Conservation (phyloP, 2,797 vertebrate genomes). For the Syncerus caffer region DNA sequence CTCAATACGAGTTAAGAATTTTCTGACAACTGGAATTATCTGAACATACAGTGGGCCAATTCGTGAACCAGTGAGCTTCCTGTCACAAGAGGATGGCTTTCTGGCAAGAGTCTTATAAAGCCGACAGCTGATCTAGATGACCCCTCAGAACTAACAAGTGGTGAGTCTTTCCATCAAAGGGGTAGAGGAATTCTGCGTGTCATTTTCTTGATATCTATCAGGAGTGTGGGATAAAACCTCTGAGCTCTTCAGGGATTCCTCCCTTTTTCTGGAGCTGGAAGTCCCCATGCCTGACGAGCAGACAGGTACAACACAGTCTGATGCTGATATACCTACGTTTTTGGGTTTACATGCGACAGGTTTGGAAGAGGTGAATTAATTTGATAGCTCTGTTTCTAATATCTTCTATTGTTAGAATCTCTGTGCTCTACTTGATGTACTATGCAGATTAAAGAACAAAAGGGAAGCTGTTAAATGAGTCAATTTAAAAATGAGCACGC, state of each 20-base stretch:
- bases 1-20: neutral
- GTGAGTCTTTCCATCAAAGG: neutral
- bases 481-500: conserved; percentile 60
- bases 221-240: neutral
- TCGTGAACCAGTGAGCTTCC: no score
- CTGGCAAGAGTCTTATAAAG: neutral
- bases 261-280: neutral
- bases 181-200: neutral
- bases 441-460: neutral
- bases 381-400: conserved; percentile 76
- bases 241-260: neutral
- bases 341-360: neutral
- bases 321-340: neutral
- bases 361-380: conserved; percentile 66
- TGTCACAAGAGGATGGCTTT: neutral
- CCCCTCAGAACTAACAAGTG: neutral
- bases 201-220: neutral
- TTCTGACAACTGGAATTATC: neutral
- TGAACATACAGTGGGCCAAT: neutral
- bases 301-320: neutral
- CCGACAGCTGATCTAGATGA: neutral
- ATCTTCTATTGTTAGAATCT: conserved; percentile 71
- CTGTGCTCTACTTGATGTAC: neutral
- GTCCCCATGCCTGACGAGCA: neutral
- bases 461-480: conserved; percentile 68